Base-by-base conservation (phyloP, 2,888 invertebrate species). In the Hymenopus coronatus region DNA sequence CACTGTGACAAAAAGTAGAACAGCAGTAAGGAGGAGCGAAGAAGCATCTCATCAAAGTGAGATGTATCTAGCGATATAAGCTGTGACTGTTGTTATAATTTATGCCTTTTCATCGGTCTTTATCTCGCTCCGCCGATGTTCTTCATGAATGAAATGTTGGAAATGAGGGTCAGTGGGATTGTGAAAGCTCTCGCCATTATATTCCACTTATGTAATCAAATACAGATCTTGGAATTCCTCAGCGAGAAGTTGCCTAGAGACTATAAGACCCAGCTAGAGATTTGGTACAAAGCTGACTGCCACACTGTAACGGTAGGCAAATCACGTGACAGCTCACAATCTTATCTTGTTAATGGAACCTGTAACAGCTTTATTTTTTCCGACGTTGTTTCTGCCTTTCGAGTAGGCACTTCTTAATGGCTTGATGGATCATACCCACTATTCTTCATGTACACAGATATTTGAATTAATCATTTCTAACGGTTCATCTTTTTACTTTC, bases 141-240 rank as follows among this genome's bases (percentile, higher is more conserved):
- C 54, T 70, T 20, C 54, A 70, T 70, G n/a, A 83, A 83, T 30
- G 30, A 84, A 84, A 30, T 28, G 28, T 84, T 84, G 20, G 15
- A 15, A 33, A 40, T 84, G 33, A 70, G 54, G 40, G 40, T 40
- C 40, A 40, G 15, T 83, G 28, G 83, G 30, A 84, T 84, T 84
- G 33, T 30, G 84, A 84, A 84, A 84, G 84, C 40, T 7, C 0
- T 25, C 9, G n/a, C 20, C 30, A 84, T 84, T 40, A 84, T 84
- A 84, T 33, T 33, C 84, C 84, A 84, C 84, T 84, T 84, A 84
- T 40, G n/a, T 84, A 84, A 84, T 84, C 84, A 84, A 84, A 84
- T 84, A 28, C n/a, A 84, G 84, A 84, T 84, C 33, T 40, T 33
- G n/a, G 33, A 83, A 30, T 83, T 33, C 84, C n/a, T 70, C 54